Conservation (phyloP, 2,113 vertebrate genomes). For the Cinclus mexicanus region DNA sequence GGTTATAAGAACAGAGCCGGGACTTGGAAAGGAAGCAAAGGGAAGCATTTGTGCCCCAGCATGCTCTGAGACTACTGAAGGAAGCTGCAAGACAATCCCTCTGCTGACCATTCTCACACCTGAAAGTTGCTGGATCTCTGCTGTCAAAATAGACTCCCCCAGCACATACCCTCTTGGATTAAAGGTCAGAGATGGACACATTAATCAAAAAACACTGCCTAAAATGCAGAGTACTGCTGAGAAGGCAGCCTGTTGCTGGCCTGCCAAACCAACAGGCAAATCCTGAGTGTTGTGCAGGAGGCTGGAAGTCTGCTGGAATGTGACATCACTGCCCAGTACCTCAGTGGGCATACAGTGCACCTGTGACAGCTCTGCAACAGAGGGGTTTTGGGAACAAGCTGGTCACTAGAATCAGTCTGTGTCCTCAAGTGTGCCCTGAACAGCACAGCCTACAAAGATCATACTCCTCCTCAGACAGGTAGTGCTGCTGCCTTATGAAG, state of each 20-base stretch:
- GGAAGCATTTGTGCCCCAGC: not conserved
- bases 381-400: rapidly evolving
- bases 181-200: rapidly evolving
- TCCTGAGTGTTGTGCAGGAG: rapidly evolving
- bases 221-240: not conserved
- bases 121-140: not conserved
- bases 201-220: not conserved
- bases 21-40: not conserved
- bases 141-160: not conserved
- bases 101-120: not conserved
- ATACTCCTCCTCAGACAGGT: not conserved
- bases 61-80: not conserved
- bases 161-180: rapidly evolving
- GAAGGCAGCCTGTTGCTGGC: not conserved
- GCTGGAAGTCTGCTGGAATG: not conserved
- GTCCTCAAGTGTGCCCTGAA: not conserved
- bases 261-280: not conserved
- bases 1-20: not conserved
- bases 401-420: not conserved
- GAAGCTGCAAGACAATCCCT: not conserved
- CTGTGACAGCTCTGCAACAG: not conserved
- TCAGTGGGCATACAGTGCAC: rapidly evolving
- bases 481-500: rapidly evolving
- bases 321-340: rapidly evolving
- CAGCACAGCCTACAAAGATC: not conserved